phyloP scores from a whole-genome alignment of 2,888 invertebrate species.

The Trissonchulus latispiculum region DNA sequence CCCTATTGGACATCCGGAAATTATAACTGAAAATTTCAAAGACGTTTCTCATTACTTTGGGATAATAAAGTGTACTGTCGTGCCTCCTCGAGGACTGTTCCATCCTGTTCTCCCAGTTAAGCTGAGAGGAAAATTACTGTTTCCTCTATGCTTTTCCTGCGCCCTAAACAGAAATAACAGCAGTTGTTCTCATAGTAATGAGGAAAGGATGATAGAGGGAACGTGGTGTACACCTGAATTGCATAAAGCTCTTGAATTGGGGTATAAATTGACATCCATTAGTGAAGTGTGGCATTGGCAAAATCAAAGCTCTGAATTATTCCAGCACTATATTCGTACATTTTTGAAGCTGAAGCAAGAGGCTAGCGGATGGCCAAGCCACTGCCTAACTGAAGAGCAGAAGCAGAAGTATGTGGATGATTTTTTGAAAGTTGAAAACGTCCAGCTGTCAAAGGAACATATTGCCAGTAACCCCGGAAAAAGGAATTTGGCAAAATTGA shows the following conservation, averaged over 20 bases:
- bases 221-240: neutral
- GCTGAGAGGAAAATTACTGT: neutral
- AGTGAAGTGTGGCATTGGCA: constrained; percentile 11
- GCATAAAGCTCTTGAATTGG: neutral
- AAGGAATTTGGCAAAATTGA: neutral
- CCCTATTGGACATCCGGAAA: constrained; percentile 6
- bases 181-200: neutral
- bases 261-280: neutral
- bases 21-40: constrained; percentile 8
- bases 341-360: too few relatives aligned
- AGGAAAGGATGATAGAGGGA: neutral
- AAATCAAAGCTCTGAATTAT: neutral
- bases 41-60: neutral
- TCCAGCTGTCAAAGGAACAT: neutral
- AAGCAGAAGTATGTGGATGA: neutral
- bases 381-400: neutral
- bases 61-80: neutral
- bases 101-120: neutral
- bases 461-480: constrained; percentile 1
- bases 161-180: neutral
- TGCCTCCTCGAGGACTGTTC: neutral
- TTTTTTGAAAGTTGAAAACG: neutral
- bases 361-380: neutral
- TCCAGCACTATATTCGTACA: neutral
- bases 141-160: constrained; percentile 1